phyloP scores from a whole-genome alignment of 2,113 vertebrate genomes.

The Hymenochirus boettgeri region DNA sequence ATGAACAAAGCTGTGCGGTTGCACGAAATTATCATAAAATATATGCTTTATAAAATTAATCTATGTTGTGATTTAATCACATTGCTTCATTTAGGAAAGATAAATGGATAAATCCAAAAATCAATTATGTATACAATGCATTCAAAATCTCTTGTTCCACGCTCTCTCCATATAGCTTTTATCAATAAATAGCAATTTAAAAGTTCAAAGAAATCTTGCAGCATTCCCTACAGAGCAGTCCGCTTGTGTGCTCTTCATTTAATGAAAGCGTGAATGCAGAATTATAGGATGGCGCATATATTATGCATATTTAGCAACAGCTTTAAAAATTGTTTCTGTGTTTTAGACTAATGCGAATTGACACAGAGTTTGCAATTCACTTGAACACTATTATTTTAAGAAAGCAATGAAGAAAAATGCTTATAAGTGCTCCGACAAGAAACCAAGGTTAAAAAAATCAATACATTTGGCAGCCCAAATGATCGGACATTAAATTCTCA shows the following conservation, averaged over 20 bases:
- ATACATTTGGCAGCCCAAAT: too few species aligned
- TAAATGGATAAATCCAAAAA: not conserved
- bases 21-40: too few species aligned
- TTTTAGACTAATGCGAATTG: not conserved
- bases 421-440: too few species aligned
- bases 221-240: not conserved
- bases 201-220: conserved; percentile 4
- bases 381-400: too few species aligned
- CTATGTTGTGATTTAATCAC: not conserved
- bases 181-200: not conserved
- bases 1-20: too few species aligned
- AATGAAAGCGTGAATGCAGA: conserved; percentile 1
- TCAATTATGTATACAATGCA: not conserved
- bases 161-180: not conserved
- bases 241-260: not conserved
- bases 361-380: not conserved
- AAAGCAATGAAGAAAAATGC: too few species aligned
- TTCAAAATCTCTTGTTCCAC: not conserved
- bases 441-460: too few species aligned
- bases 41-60: too few species aligned
- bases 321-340: not conserved
- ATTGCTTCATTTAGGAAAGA: not conserved
- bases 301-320: not conserved
- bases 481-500: too few species aligned
- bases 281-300: not conserved